Conservation (phyloP, 2,113 vertebrate genomes). For the Pachycephala philippinensis region DNA sequence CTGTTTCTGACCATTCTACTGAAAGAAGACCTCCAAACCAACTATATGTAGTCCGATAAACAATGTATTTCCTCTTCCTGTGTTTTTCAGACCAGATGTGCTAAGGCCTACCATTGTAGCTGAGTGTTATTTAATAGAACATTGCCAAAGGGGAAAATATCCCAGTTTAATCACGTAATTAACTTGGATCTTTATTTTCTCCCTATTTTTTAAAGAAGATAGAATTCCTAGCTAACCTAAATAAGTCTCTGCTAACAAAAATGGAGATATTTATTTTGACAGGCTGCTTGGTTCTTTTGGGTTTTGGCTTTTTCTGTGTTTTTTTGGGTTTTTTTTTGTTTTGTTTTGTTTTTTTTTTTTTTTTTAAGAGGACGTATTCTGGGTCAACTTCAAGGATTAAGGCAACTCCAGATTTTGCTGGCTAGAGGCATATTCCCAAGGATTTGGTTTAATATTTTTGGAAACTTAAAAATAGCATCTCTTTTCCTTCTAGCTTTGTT, state of each 20-base stretch:
- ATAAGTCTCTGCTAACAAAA: neutral
- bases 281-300: neutral
- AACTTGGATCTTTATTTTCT: neutral
- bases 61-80: conserved; percentile 49
- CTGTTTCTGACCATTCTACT: neutral
- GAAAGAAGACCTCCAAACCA: neutral
- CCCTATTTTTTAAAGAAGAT: neutral
- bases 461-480: conserved; percentile 36
- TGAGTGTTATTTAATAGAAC: conserved; percentile 4
- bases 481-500: neutral
- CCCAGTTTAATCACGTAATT: neutral
- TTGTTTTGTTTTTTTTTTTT: too few relatives aligned
- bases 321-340: too few relatives aligned
- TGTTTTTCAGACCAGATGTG: conserved; percentile 28
- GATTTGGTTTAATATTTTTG: conserved; percentile 20
- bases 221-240: neutral
- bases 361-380: neutral
- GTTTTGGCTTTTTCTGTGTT: neutral
- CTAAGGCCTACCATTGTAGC: neutral
- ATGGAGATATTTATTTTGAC: neutral
- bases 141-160: neutral
- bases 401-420: neutral
- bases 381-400: neutral
- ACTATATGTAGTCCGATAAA: conserved; percentile 40
- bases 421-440: conserved; percentile 7